Evolutionary conservation across 2,113 vertebrate species (phyloP), one percentile per base, ranked within the genome.

Genomic region (Lates calcarifer): DNA sequence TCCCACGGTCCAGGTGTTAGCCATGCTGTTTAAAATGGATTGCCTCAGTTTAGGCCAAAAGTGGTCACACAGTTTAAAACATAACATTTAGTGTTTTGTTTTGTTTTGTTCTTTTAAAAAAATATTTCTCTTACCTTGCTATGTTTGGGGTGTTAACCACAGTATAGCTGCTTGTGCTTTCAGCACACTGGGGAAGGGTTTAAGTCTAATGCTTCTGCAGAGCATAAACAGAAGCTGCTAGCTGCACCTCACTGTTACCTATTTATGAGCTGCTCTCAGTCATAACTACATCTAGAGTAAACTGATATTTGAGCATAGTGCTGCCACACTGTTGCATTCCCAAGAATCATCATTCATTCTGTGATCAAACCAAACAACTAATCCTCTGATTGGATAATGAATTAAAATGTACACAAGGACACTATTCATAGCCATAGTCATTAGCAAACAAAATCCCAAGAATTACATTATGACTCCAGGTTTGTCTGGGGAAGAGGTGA

Each of bases 261-360:
- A 24, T 81, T 79, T 55, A 74, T 71, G 73, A 81, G 62, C 81
- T 55, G 41, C 33, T 55, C 68, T 68, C 80, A 47, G 58, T 28
- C n/a, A 24, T 10, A 37, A 73, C 76, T 55, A 11, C 17, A n/a
- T 37, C 58, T 14, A 39, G 26, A 41, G 69, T 43, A 49, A 39
- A 55, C 20, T 39, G 18, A 57, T 77, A 65, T 76, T 65, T 56
- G 10, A 35, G 22, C 20, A 31, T 57, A 49, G n/a, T 47, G 24
- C 10, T 71, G 39, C 58, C 26, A 8, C 24, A 18, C 20, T 22
- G 47, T 53, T 11, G 20, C 37, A n/a, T 35, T 18, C 47, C 10
- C n/a, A 37, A 22, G 28, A 47, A 24, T 39, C 66, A 37, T 75
- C 18, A 29, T 39, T 58, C 15, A 37, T 41, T n/a, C n/a, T n/a